Conservation (phyloP, 2,888 invertebrate species). For the Unio pictorum region DNA sequence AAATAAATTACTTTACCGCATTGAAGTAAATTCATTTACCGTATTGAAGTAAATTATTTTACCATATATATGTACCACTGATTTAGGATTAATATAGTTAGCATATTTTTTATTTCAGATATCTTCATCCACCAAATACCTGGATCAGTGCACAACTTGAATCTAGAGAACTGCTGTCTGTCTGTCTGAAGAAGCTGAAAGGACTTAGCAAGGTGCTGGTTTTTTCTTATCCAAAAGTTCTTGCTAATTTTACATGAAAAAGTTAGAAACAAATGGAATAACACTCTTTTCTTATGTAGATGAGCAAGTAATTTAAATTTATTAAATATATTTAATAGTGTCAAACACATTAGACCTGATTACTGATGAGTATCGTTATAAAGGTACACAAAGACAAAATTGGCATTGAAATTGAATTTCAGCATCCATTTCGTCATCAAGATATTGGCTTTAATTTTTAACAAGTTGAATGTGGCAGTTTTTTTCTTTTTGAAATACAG, state of each 20-base stretch:
- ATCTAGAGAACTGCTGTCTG: slow-evolving; percentile 86
- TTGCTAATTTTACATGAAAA: neutral
- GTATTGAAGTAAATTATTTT: neutral
- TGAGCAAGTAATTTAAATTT: slow-evolving; percentile 1
- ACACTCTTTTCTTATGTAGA: neutral
- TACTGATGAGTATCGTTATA: neutral
- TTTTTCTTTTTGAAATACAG: no score
- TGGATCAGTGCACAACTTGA: slow-evolving; percentile 79
- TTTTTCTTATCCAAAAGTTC: neutral
- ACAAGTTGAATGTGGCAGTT: no score
- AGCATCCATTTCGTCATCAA: no score
- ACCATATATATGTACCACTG: neutral
- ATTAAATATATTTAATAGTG: neutral
- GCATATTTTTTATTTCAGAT: slow-evolving; percentile 75
- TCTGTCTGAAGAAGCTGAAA: slow-evolving; percentile 94
- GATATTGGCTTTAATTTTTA: no score
- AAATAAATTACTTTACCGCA: neutral
- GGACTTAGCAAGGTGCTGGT: slow-evolving; percentile 79
- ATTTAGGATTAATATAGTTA: neutral
- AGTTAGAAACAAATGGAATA: neutral
- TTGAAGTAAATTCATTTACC: neutral
- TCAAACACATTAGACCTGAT: neutral
- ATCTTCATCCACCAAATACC: slow-evolving; percentile 81
- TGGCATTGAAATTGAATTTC: neutral
- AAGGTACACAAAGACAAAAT: neutral